These are phyloP conservation scores for Ptiloglossa arizonensis DNA, from an alignment of 1,140 invertebrate species.

Conservation along the genomic window DNA sequence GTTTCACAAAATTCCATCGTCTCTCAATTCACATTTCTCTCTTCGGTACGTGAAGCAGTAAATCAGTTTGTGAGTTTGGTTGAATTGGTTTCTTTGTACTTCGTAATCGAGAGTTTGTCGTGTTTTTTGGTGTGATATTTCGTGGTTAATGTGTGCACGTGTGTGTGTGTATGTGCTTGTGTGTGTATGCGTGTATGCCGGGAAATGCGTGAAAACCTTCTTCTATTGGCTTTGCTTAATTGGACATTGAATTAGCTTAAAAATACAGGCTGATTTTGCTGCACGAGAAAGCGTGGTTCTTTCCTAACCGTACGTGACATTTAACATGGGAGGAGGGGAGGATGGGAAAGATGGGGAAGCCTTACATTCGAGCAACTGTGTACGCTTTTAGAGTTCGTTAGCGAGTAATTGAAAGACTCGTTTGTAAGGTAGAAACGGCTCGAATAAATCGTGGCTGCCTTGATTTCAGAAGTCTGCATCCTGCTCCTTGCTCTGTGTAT, in stretches of 20 bases:
- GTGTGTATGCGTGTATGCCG: neutral
- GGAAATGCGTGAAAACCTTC: conserved; percentile 36
- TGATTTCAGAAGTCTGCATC: conserved; percentile 10
- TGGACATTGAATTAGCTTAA: neutral
- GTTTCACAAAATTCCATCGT: neutral
- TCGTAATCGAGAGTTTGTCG: neutral
- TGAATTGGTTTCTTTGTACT: neutral
- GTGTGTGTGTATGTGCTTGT: neutral
- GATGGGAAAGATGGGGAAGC: too few species aligned
- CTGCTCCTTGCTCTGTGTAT: neutral
- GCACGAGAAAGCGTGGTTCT: neutral
- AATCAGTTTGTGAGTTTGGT: neutral
- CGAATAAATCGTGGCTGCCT: conserved; percentile 14
- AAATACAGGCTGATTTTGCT: neutral
- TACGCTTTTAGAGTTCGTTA: conserved; percentile 9
- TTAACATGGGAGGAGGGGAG: neutral
- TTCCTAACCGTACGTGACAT: neutral
- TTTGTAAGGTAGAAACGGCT: neutral
- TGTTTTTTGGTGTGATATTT: neutral
- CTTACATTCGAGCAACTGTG: neutral
- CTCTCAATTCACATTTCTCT: neutral
- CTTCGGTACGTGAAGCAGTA: conserved; percentile 26
- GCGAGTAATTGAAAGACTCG: neutral
- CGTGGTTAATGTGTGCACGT: neutral
- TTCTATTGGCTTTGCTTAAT: neutral